These are phyloP conservation scores for Hanleya hanleyi DNA, from an alignment of 2,888 invertebrate species.

Conservation along the genomic window DNA sequence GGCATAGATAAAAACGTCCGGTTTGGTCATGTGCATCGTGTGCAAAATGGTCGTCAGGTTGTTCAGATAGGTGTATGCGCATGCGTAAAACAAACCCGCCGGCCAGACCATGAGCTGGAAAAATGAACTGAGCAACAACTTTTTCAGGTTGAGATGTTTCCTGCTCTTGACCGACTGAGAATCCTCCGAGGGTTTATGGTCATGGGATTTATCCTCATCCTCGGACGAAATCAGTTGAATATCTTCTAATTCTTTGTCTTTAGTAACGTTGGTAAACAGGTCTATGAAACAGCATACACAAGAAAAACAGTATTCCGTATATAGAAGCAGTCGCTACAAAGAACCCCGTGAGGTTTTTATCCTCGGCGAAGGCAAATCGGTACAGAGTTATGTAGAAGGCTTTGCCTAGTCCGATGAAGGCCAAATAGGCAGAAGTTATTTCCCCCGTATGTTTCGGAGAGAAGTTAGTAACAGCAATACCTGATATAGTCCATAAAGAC, in stretches of 20 bases:
- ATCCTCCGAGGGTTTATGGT: no score
- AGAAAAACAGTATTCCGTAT: neutral
- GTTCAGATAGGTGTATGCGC: neutral
- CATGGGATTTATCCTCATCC: neutral
- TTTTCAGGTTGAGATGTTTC: neutral
- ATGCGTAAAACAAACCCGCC: slow-evolving; percentile 3
- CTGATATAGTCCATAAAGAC: slow-evolving; percentile 1
- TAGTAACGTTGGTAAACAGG: no score
- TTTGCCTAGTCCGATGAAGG: neutral
- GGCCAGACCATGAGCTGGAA: slow-evolving; percentile 2
- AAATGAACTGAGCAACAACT: neutral
- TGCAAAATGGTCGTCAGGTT: neutral
- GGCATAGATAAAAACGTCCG: neutral
- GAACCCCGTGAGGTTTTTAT: neutral
- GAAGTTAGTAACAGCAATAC: neutral
- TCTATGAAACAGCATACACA: neutral
- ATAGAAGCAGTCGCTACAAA: neutral
- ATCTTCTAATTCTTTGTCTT: neutral
- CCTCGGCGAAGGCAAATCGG: neutral
- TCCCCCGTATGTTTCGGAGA: neutral
- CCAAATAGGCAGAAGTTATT: neutral
- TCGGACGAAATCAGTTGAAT: neutral
- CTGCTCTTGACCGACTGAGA: neutral
- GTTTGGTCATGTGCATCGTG: neutral
- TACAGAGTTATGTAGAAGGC: slow-evolving; percentile 1